These are phyloP conservation scores for Orthosia gothica DNA, from an alignment of 2,888 invertebrate genomes.

Conservation along the genomic window DNA sequence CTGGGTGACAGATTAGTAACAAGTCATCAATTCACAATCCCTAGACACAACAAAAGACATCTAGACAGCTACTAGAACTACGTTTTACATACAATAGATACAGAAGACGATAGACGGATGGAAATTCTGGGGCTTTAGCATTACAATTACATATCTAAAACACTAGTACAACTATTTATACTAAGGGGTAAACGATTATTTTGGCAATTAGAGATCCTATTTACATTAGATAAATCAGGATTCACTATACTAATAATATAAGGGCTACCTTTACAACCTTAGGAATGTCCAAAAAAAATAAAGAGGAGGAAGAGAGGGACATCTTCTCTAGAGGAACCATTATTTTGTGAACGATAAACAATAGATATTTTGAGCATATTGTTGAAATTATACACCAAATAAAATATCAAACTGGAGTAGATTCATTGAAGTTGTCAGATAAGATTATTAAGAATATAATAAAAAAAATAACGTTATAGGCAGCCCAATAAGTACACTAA, in stretches of 20 bases:
- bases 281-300: background rate
- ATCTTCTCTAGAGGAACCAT: background rate
- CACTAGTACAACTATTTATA: slow-evolving; percentile 67
- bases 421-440: background rate
- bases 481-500: slow-evolving; percentile 64
- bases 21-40: slow-evolving; percentile 72
- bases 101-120: slow-evolving; percentile 91
- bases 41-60: slow-evolving; percentile 74
- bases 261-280: slow-evolving; percentile 53
- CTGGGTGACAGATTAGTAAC: background rate
- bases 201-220: slow-evolving; percentile 78
- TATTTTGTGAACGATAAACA: background rate
- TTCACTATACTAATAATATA: slow-evolving; percentile 51
- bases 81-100: slow-evolving; percentile 88
- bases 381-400: background rate
- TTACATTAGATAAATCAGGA: slow-evolving; percentile 66
- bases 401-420: background rate
- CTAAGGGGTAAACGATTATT: slow-evolving; percentile 70
- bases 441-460: background rate
- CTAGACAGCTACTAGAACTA: slow-evolving; percentile 87
- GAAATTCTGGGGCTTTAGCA: slow-evolving; percentile 92
- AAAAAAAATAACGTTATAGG: slow-evolving; percentile 17
- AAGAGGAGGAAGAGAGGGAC: background rate
- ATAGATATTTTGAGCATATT: background rate
- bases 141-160: slow-evolving; percentile 83